Evolutionary conservation across 2,797 vertebrate genomes (phyloP), one percentile per base, ranked within the genome.

Genomic region (Erethizon dorsatum): DNA sequence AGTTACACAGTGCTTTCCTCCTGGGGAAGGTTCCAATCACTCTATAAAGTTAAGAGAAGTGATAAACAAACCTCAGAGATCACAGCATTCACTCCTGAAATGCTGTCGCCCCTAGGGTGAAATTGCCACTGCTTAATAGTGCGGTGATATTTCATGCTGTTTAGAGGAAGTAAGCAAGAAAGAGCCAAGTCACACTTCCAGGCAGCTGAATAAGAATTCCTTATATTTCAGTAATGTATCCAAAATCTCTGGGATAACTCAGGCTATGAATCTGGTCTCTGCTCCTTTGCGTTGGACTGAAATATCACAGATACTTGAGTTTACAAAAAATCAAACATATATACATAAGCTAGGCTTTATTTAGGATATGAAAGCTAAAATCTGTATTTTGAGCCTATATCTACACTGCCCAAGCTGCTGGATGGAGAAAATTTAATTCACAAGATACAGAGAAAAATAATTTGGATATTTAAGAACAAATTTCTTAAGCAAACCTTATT

Each of bases 31-130:
- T 88, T 90, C 91, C 67, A 86, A 73, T 3, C n/a, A 57, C 87
- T 83, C 63, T 88, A 65, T 65, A 90, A 95, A 96, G 94, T 93
- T 77, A 95, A 94, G 87, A 91, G 67, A 95, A 71, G 33, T 73
- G 85, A 94, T 93, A 88, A 96, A 86, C 77, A 95, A 94, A 83
- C 75, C 87, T 97, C 90, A 54, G 73, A 59, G 56, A 94, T 80
- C 92, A 77, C 59, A 95, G 56, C n/a, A 73, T 57, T 94, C 45
- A 17, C 50, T 92, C 71, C 45, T 54, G 67, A 93, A 97, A 94
- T 86, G 22, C 83, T 67, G 28, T 57, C 10, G 6, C 63, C 82
- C 91, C 93, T 71, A 52, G 78, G 84, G 95, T 85, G 67, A 92
- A 90, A 95, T 78, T 83, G 47, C 47, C 67, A 33, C 57, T 91